These are phyloP conservation scores for Papilio polyxenes DNA, from an alignment of 1,140 invertebrate genomes.

Conservation along the genomic window DNA sequence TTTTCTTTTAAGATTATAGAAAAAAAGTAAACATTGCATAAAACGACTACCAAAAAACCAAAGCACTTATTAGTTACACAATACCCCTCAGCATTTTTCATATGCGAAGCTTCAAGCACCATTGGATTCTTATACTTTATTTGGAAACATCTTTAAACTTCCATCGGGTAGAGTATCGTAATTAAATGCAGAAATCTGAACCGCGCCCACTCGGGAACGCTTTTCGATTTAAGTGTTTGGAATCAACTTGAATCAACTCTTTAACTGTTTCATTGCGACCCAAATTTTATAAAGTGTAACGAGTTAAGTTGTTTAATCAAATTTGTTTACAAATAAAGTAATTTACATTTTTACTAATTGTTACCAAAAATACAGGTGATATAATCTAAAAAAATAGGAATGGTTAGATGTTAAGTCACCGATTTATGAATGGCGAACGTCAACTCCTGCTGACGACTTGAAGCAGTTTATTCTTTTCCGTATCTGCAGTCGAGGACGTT, in stretches of 20 bases:
- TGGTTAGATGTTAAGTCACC: too few relatives aligned
- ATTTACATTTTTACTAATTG: neutral
- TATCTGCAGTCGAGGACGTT: too few relatives aligned
- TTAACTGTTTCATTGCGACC: slow-evolving; percentile 18
- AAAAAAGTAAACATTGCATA: too few relatives aligned
- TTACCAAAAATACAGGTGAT: too few relatives aligned
- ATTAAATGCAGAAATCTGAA: slow-evolving; percentile 23
- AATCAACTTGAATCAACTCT: slow-evolving; percentile 24
- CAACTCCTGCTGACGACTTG: too few relatives aligned
- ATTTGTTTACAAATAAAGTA: neutral
- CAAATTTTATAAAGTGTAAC: neutral
- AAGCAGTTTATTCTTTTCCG: too few relatives aligned
- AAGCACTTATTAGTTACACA: neutral
- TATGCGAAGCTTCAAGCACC: neutral
- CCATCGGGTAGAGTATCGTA: neutral
- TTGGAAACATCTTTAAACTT: neutral
- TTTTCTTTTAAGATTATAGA: too few relatives aligned
- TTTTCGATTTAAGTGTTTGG: slow-evolving; percentile 24
- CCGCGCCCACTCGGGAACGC: slow-evolving; percentile 6
- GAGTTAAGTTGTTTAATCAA: slow-evolving; percentile 12
- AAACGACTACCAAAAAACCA: too few relatives aligned
- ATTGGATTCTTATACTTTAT: neutral
- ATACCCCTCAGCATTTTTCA: neutral
- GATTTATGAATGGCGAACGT: too few relatives aligned
- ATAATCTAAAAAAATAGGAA: too few relatives aligned